Evolutionary conservation across 2,113 vertebrate genomes (phyloP).

Genomic region (Acinonyx jubatus): DNA sequence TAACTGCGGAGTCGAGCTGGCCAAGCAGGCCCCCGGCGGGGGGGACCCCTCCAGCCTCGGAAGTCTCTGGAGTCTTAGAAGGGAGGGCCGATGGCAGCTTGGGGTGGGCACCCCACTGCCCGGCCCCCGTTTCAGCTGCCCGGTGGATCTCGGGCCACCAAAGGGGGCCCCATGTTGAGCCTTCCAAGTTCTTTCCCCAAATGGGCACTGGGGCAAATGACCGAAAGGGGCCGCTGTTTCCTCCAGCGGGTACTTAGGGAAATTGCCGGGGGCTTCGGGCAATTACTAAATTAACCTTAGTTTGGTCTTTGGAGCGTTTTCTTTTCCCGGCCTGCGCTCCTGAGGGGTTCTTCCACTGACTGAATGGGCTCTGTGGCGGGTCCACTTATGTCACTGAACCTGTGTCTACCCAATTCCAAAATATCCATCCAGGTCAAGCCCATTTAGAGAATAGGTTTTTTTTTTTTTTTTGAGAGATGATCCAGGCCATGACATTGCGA

Average conservation of each 20-base stretch:
- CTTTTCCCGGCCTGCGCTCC: neutral
- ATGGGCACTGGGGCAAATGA: accelerated
- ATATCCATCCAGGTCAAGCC: neutral
- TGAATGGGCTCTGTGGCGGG: neutral
- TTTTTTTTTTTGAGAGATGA: accelerated
- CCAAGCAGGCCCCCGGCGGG: accelerated
- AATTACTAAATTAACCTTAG: neutral
- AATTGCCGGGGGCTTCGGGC: accelerated
- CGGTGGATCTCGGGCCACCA: accelerated
- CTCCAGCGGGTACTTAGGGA: accelerated
- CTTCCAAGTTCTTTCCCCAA: no score
- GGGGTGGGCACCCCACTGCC: accelerated
- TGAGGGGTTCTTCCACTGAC: accelerated
- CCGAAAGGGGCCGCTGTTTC: no score
- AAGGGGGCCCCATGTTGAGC: accelerated
- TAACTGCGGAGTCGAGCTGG: neutral
- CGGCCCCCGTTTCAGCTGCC: neutral
- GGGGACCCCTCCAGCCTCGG: accelerated
- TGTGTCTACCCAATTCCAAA: neutral
- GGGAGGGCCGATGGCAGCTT: accelerated
- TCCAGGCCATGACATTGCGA: accelerated
- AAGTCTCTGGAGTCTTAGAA: neutral
- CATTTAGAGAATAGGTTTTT: neutral
- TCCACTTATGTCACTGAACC: no score
- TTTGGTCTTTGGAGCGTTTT: accelerated